Conservation (phyloP, 1,140 invertebrate species). For the Magallana angulata region DNA sequence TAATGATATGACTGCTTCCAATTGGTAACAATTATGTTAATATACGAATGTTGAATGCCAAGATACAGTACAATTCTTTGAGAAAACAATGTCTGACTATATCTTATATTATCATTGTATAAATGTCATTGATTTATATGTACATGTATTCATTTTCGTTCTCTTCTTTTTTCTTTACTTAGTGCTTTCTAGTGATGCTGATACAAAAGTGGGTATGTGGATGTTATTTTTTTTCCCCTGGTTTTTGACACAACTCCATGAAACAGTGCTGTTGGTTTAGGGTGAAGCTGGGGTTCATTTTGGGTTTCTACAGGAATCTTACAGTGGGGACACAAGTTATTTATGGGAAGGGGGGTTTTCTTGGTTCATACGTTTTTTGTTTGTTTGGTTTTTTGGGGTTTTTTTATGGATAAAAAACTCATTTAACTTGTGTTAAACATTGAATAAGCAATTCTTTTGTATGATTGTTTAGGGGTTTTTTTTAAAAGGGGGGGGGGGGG, state of each 20-base stretch:
- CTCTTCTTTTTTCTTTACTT: conserved; percentile 67
- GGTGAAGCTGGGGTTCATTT: no score
- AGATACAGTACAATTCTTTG: conserved; percentile 10
- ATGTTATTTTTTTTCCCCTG: conserved; percentile 38
- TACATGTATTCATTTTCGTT: conserved; percentile 60
- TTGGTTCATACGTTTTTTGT: no score
- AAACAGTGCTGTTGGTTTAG: not conserved
- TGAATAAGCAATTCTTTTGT: no score
- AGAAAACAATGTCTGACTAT: conserved; percentile 13
- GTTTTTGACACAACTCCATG: not conserved
- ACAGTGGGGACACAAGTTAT: no score
- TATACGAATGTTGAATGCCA: not conserved
- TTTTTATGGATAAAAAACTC: no score
- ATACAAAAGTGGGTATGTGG: conserved; percentile 73
- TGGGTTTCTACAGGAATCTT: no score
- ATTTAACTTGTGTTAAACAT: no score
- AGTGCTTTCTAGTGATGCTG: conserved; percentile 75
- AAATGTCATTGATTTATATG: conserved; percentile 48
- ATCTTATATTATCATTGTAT: conserved; percentile 9
- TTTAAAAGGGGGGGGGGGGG: no score
- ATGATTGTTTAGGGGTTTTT: no score
- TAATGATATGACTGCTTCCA: not conserved
- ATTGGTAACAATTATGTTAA: not conserved
- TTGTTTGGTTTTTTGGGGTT: no score
- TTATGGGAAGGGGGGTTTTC: no score